These are phyloP conservation scores for Athalia circularis DNA, from an alignment of 2,888 invertebrate species.

Conservation along the genomic window DNA sequence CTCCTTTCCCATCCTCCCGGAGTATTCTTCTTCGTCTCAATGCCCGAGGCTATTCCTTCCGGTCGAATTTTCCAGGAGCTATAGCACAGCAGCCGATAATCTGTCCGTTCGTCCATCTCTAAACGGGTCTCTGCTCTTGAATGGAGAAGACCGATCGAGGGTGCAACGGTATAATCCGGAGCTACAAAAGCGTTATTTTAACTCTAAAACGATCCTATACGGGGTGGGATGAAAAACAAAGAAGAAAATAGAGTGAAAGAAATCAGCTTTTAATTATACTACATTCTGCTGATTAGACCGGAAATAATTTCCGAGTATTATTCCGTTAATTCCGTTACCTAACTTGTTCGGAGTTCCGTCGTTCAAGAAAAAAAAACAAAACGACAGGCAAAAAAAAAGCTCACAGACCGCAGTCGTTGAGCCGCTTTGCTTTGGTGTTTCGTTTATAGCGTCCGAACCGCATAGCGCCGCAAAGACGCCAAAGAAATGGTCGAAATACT, in stretches of 20 bases:
- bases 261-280: no score
- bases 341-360: no score
- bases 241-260: no score
- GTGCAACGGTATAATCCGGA: not conserved
- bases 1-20: not conserved
- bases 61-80: not conserved
- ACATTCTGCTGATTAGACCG: no score
- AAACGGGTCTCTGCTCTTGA: slow-evolving; percentile 47
- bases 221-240: no score
- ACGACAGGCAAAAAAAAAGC: not conserved
- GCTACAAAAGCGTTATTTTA: no score
- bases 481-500: slow-evolving; percentile 49
- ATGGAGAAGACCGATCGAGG: not conserved
- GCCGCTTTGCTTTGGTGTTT: not conserved
- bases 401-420: not conserved
- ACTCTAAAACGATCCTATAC: no score
- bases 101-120: slow-evolving; percentile 29
- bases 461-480: slow-evolving; percentile 45
- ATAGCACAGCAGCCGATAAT: not conserved
- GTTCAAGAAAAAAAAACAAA: no score
- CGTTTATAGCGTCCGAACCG: slow-evolving; percentile 29
- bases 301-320: no score
- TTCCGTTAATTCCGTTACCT: no score
- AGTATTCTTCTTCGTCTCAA: no score
- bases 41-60: not conserved